Evolutionary conservation across 2,113 vertebrate species (phyloP).

Genomic region (Macquaria australasica): DNA sequence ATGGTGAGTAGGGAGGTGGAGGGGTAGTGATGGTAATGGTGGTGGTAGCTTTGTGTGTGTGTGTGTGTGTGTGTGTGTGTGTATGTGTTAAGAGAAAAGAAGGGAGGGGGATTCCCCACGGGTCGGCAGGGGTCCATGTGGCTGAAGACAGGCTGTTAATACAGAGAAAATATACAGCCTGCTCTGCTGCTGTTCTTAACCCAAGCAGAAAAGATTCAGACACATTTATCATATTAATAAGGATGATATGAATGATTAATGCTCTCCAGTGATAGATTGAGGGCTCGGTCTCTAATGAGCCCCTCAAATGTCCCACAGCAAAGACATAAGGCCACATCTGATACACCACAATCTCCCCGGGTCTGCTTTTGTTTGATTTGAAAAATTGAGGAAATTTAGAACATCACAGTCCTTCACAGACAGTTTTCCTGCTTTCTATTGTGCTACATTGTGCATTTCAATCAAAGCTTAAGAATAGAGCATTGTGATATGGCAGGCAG

Average conservation of each 20-base stretch:
- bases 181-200: constrained; percentile 60
- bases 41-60: constrained; percentile 24
- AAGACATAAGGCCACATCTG: constrained; percentile 48
- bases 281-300: constrained; percentile 49
- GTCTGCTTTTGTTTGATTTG: constrained; percentile 56
- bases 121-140: constrained; percentile 65
- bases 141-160: constrained; percentile 72
- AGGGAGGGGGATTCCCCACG: constrained; percentile 54
- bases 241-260: constrained; percentile 74
- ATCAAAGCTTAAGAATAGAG: constrained; percentile 50
- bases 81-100: constrained; percentile 25
- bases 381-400: constrained; percentile 46
- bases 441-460: constrained; percentile 24
- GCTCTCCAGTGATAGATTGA: constrained; percentile 58
- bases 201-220: constrained; percentile 33
- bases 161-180: constrained; percentile 57
- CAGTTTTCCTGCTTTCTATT: constrained; percentile 6
- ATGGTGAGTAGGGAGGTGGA: constrained; percentile 48
- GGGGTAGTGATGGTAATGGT: constrained; percentile 13
- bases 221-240: constrained; percentile 78
- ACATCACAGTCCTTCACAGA: constrained; percentile 41
- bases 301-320: constrained; percentile 47
- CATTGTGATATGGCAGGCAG: constrained; percentile 35
- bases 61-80: constrained; percentile 23
- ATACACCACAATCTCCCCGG: constrained; percentile 13